phyloP scores from a whole-genome alignment of 2,113 vertebrate species.

The Callaeas wilsoni region DNA sequence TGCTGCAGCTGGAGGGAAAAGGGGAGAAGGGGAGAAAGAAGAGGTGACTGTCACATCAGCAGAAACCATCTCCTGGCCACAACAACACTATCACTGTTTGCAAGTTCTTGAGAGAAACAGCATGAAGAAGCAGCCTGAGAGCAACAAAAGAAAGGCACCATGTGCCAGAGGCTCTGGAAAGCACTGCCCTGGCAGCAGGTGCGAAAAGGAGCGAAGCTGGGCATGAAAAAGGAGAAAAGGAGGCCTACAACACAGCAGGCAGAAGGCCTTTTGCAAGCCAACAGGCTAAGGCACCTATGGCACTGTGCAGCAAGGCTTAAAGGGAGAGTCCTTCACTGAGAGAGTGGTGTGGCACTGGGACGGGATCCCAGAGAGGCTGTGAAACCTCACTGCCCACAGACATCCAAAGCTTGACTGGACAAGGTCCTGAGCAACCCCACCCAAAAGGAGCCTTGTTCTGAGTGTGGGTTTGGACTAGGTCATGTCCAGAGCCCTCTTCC shows the following conservation, averaged over 20 bases:
- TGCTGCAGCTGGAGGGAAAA: not conserved
- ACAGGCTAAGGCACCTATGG: not conserved
- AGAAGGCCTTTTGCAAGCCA: not conserved
- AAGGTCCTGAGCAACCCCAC: not conserved
- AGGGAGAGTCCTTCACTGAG: not conserved
- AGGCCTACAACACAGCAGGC: not conserved
- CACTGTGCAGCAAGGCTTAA: rapidly evolving
- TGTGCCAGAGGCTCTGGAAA: not conserved
- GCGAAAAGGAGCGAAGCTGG: not conserved
- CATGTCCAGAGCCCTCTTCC: not conserved
- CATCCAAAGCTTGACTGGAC: not conserved
- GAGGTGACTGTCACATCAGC: not conserved
- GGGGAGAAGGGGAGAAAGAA: not conserved
- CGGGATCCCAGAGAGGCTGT: not conserved
- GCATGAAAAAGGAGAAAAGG: not conserved
- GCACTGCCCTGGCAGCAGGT: not conserved
- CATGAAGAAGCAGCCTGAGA: not conserved
- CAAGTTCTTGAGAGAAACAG: not conserved
- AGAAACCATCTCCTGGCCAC: not conserved
- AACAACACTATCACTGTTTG: rapidly evolving
- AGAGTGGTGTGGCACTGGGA: not conserved
- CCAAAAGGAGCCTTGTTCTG: not conserved
- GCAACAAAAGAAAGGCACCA: not conserved
- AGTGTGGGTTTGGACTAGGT: not conserved
- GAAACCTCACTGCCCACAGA: not conserved